Evolutionary conservation across 2,113 vertebrate genomes (phyloP).

Genomic region (Sphyrna mokarran): DNA sequence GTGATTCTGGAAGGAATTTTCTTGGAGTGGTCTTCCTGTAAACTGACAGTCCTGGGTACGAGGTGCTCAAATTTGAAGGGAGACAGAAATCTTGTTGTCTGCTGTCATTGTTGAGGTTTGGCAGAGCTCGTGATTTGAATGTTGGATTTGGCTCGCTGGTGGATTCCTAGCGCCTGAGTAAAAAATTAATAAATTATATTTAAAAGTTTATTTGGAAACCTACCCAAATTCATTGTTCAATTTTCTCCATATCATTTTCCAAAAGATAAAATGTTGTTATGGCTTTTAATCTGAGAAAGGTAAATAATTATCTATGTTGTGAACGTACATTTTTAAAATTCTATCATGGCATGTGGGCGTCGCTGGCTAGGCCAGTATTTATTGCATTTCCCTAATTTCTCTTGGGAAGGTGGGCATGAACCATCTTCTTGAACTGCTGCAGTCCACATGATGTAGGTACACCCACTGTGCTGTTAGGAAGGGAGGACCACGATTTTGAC

Average conservation of each 20-base stretch:
- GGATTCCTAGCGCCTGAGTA: not conserved
- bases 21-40: not conserved
- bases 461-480: too few species aligned
- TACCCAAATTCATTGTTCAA: not conserved
- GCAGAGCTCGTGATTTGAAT: not conserved
- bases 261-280: not conserved
- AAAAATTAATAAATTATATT: not conserved
- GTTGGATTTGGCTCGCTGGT: not conserved
- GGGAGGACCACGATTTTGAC: too few species aligned
- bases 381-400: too few species aligned
- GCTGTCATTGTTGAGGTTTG: not conserved
- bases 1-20: not conserved
- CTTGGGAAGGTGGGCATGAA: too few species aligned
- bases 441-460: too few species aligned
- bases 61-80: not conserved
- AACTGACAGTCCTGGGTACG: not conserved
- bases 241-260: not conserved
- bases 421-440: too few species aligned
- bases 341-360: too few species aligned
- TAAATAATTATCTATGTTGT: not conserved
- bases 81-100: not conserved
- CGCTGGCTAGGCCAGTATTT: too few species aligned
- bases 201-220: not conserved
- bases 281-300: not conserved
- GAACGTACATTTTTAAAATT: not conserved